A percentile compares a stretch with the other conserved stretches of the same genome.
These are phyloP conservation scores for Volucella bombylans DNA, from an alignment of 2,888 invertebrate genomes.

Conservation along the genomic window DNA sequence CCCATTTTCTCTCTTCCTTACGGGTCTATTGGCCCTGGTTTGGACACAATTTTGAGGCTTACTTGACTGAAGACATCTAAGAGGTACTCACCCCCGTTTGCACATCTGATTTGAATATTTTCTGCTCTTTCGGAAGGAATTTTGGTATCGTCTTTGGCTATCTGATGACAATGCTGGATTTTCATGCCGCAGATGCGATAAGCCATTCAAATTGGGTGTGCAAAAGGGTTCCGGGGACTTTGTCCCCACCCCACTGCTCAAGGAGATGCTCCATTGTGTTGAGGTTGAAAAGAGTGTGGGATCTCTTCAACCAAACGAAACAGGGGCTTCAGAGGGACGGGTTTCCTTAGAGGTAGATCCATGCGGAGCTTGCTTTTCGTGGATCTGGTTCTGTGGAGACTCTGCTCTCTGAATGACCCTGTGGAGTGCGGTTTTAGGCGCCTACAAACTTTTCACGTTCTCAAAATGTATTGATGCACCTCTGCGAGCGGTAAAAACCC, in stretches of 20 bases:
- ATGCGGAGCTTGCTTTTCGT: slow-evolving; percentile 21
- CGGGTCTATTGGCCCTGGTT: slow-evolving; percentile 4
- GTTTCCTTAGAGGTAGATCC: slow-evolving; percentile 5
- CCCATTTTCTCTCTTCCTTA: slow-evolving; percentile 14
- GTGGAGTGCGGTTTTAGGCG: slow-evolving; percentile 23
- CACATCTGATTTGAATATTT: slow-evolving; percentile 36
- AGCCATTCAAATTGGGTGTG: slow-evolving; percentile 44
- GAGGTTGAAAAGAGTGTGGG: slow-evolving; percentile 57
- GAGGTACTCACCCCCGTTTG: slow-evolving; percentile 67
- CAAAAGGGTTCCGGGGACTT: slow-evolving; percentile 58
- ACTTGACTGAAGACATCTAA: slow-evolving; percentile 40
- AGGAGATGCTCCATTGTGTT: slow-evolving; percentile 54
- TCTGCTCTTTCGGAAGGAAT: slow-evolving; percentile 8
- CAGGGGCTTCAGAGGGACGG: background rate
- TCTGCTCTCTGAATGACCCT: slow-evolving; percentile 9
- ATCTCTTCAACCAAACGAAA: background rate
- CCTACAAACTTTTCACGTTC: slow-evolving; percentile 54
- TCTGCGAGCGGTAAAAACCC: slow-evolving; percentile 27
- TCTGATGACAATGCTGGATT: slow-evolving; percentile 25
- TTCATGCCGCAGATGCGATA: slow-evolving; percentile 17
- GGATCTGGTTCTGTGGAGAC: slow-evolving; percentile 7
- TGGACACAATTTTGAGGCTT: slow-evolving; percentile 16
- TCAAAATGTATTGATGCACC: slow-evolving; percentile 63
- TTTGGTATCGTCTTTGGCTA: slow-evolving; percentile 35
- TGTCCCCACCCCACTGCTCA: slow-evolving; percentile 49